A percentile compares a stretch with the other conserved stretches of the same genome.
Conservation (phyloP, 1,140 invertebrate genomes). For the Metopolophium dirhodum region DNA sequence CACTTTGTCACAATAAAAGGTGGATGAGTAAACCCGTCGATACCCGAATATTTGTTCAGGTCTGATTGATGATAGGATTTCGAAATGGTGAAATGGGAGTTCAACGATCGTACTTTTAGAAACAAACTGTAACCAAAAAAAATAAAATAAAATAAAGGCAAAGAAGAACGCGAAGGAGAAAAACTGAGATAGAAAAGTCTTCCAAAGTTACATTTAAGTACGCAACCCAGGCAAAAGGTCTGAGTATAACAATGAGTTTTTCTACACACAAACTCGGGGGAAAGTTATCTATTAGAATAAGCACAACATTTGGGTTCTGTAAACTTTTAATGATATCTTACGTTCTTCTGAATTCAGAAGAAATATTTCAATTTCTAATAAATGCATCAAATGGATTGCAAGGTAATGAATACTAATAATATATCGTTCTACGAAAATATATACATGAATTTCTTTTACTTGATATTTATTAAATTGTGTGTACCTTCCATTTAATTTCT, state of each 20-base stretch:
- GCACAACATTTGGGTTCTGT: slow-evolving; percentile 11
- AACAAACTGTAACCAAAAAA: slow-evolving; percentile 45
- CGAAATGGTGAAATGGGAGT: slow-evolving; percentile 33
- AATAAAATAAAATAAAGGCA: not conserved
- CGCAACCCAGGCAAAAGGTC: slow-evolving; percentile 15
- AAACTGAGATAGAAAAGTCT: slow-evolving; percentile 47
- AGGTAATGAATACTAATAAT: not conserved
- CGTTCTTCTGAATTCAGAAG: not conserved
- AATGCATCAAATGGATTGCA: not conserved
- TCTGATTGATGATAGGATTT: slow-evolving; percentile 53
- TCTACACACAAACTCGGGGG: not conserved
- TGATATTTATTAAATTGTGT: not conserved
- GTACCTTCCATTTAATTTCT: not conserved
- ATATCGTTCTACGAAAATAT: not conserved
- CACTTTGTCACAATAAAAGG: slow-evolving; percentile 48
- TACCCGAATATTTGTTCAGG: slow-evolving; percentile 44
- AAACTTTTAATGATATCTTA: slow-evolving; percentile 49
- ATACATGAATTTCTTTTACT: not conserved
- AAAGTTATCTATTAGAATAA: slow-evolving; percentile 52
- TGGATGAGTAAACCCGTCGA: slow-evolving; percentile 37
- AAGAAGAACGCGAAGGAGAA: not conserved
- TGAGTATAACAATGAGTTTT: slow-evolving; percentile 49
- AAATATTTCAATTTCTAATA: slow-evolving; percentile 19
- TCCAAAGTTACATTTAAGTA: slow-evolving; percentile 52
- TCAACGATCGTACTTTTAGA: slow-evolving; percentile 34